Conservation (phyloP, 2,797 vertebrate species). For the Rhadinocentrus ornatus region DNA sequence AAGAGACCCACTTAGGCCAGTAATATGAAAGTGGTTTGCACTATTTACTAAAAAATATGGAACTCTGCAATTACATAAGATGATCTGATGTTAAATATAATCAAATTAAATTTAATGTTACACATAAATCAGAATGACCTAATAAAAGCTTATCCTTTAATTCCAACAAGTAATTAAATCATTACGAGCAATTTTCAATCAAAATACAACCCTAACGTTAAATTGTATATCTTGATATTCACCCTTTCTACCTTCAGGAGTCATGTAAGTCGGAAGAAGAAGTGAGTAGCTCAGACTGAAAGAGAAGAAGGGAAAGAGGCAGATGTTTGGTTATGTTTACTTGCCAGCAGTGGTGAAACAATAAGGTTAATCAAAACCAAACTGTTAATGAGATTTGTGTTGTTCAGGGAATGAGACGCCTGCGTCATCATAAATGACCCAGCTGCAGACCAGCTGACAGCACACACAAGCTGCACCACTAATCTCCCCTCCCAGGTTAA, state of each 20-base stretch:
- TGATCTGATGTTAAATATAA: no score
- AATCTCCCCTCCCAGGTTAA: constrained; percentile 44
- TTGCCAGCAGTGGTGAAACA: constrained; percentile 23
- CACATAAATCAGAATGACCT: no score
- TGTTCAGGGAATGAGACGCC: constrained; percentile 49
- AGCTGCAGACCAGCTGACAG: constrained; percentile 72
- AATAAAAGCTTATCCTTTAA: neutral
- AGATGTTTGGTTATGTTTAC: constrained; percentile 49
- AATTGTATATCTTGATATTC: neutral
- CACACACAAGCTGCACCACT: constrained; percentile 11
- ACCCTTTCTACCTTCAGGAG: neutral
- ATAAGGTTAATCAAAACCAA: constrained; percentile 37
- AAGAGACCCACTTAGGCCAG: neutral
- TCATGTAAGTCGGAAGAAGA: neutral
- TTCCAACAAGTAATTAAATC: neutral
- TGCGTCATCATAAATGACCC: constrained; percentile 52
- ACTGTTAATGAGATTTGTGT: constrained; percentile 34
- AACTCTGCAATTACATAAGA: neutral
- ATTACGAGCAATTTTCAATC: neutral
- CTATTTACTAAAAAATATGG: neutral
- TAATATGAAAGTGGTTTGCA: neutral
- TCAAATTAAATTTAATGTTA: no score
- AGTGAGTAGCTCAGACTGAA: neutral
- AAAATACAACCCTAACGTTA: neutral
- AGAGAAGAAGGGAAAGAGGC: neutral